phyloP scores from a whole-genome alignment of 2,888 invertebrate species.

The Apotomis betuletana region DNA sequence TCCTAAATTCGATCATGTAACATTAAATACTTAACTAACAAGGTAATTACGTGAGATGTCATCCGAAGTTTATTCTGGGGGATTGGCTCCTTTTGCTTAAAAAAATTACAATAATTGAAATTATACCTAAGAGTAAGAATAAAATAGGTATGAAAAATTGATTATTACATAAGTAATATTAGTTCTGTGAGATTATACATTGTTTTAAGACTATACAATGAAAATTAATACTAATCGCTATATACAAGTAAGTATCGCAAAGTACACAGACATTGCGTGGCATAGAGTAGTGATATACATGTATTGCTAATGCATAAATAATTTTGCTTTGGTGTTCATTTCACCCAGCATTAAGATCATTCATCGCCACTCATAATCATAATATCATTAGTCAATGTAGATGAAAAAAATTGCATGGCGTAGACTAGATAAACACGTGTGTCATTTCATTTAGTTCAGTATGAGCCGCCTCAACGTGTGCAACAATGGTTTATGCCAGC shows the following conservation, averaged over 20 bases:
- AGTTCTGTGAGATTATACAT: no score
- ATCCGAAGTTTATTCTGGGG: slow-evolving; percentile 11
- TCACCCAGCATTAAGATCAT: not conserved
- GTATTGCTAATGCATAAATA: not conserved
- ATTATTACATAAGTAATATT: no score
- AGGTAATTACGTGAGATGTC: slow-evolving; percentile 25
- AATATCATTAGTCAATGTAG: not conserved
- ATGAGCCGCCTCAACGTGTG: not conserved
- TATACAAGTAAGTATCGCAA: no score
- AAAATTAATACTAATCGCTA: no score
- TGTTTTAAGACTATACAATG: no score
- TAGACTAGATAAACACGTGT: not conserved
- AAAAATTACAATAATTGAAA: not conserved
- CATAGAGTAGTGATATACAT: no score
- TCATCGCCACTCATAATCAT: not conserved
- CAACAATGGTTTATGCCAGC: slow-evolving; percentile 18
- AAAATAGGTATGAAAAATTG: no score
- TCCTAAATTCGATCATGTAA: slow-evolving; percentile 22
- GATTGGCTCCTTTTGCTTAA: slow-evolving; percentile 19
- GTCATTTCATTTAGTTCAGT: not conserved
- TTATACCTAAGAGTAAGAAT: not conserved
- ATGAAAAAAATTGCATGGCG: not conserved
- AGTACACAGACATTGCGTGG: no score
- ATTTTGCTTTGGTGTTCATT: not conserved
- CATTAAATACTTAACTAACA: slow-evolving; percentile 1